Base-by-base conservation (phyloP, 2,888 invertebrate genomes). In the Chamaedrilus cognettii region DNA sequence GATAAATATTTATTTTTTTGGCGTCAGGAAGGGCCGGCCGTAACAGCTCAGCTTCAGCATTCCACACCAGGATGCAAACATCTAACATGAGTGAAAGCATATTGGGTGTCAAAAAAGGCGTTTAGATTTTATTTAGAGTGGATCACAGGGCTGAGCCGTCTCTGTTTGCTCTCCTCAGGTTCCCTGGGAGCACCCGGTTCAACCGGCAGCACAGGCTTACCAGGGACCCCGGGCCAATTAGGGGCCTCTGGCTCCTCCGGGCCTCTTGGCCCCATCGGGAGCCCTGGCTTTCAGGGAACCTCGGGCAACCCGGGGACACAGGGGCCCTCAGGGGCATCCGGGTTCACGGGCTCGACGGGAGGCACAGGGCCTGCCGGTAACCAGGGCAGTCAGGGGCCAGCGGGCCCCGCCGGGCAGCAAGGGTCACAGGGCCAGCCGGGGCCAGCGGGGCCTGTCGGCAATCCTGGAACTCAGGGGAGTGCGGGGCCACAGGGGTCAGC, bases 391-490 rank as follows among this genome's bases (percentile, higher is more conserved):
- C 55, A 7, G 11, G 55, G 55, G 19, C 19, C 19, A 19, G 5
- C 11, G 55, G 55, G 55, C 7, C 7, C 15, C 19, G 7, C 55
- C 7, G 55, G 55, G 7, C 28, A 15, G 28, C 23, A 11, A 19
- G 55, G 55, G 26, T 26, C 26, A 23, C 15, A 19, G 19, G 55
- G 55, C 11, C 55, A 19, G 7, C 55, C 55, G 11, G 55, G 55
- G 26, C 55, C 19, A 52, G 7, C 7, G 7, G 55, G 55, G 0
- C 86, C 86, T 0, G 84, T 87, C 0, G 81, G 81, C 52, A 72
- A 72, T 56, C 58, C 75, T 7, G 80, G 80, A 50, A 50, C 57
- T 5, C 31, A 64, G n/a, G 73, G 73, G 50, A 32, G 61, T 28
- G 33, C 31, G 33, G 71, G 71, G 35, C 42, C 49, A 42, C 32